A percentile compares a stretch with the other conserved stretches of the same genome.
Conservation (phyloP, 1,140 invertebrate species). For the Uloborus diversus region DNA sequence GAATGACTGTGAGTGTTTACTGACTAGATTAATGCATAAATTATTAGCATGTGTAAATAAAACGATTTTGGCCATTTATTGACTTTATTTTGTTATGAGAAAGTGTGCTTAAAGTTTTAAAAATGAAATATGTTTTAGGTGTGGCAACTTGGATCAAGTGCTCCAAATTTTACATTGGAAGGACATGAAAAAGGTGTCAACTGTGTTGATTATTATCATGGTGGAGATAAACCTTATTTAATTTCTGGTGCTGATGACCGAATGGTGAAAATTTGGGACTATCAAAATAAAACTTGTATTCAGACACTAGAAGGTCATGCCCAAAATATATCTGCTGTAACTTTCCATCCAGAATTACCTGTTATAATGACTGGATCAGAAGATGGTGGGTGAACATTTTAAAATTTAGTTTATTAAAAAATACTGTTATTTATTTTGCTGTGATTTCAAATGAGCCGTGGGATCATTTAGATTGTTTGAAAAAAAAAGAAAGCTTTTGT, state of each 20-base stretch:
- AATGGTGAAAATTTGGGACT: conserved; percentile 99
- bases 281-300: conserved; percentile 98
- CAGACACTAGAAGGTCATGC: conserved; percentile 97
- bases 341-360: conserved; percentile 97
- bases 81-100: too few relatives aligned
- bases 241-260: conserved; percentile 99
- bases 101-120: too few relatives aligned
- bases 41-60: too few relatives aligned
- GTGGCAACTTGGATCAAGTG: conserved; percentile 96
- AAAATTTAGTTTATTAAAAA: background rate
- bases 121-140: too few relatives aligned
- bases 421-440: background rate
- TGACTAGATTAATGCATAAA: too few relatives aligned
- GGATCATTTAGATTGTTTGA: too few relatives aligned
- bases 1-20: too few relatives aligned
- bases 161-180: conserved; percentile 97
- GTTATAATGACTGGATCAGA: conserved; percentile 97
- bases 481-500: too few relatives aligned
- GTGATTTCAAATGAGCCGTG: too few relatives aligned
- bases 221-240: conserved; percentile 99
- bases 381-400: conserved; percentile 77
- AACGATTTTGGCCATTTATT: too few relatives aligned
- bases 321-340: conserved; percentile 89
- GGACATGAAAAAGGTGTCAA: conserved; percentile 99
- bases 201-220: conserved; percentile 99